Conservation (phyloP, 1,140 invertebrate species). For the Drosophila dunni region DNA sequence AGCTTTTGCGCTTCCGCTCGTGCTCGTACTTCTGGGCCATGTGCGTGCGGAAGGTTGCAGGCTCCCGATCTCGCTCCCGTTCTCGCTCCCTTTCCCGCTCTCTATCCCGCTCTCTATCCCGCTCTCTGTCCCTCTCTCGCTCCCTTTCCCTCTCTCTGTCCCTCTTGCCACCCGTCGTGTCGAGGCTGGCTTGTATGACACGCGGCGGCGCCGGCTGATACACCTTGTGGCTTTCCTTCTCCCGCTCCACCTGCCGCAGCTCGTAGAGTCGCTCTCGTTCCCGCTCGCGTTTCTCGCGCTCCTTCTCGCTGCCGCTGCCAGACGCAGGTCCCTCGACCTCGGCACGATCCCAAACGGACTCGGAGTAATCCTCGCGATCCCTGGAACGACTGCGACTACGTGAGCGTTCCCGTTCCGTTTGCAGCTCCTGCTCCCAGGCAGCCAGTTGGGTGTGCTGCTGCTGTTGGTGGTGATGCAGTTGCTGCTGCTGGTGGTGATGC, state of each 20-base stretch:
- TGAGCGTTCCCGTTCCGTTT: constrained; percentile 70
- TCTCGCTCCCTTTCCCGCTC: constrained; percentile 14
- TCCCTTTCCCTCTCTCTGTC: not conserved
- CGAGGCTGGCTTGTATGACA: constrained; percentile 65
- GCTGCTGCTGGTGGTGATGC: constrained; percentile 63
- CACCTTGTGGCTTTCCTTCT: constrained; percentile 83
- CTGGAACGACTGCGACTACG: constrained; percentile 77
- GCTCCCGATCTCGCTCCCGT: constrained; percentile 34
- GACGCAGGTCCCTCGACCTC: constrained; percentile 84
- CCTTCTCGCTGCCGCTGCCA: constrained; percentile 79
- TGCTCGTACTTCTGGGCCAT: constrained; percentile 87
- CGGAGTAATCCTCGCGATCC: constrained; percentile 83
- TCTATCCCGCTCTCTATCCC: constrained; percentile 4
- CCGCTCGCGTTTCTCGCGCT: constrained; percentile 81
- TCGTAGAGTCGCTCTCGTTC: constrained; percentile 83
- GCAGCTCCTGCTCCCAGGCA: constrained; percentile 71
- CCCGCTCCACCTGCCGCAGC: constrained; percentile 81
- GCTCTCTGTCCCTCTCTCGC: not conserved
- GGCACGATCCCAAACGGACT: constrained; percentile 82
- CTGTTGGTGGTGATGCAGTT: constrained; percentile 46
- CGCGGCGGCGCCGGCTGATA: constrained; percentile 83
- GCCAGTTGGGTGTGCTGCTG: constrained; percentile 33
- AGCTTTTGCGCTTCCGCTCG: constrained; percentile 89
- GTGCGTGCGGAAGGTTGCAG: constrained; percentile 88
- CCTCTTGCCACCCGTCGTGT: constrained; percentile 37